Percentiles rank a stretch among this genome's conserved stretches.
phyloP scores from a whole-genome alignment of 2,797 vertebrate species.

The Sebastes oblongus region DNA sequence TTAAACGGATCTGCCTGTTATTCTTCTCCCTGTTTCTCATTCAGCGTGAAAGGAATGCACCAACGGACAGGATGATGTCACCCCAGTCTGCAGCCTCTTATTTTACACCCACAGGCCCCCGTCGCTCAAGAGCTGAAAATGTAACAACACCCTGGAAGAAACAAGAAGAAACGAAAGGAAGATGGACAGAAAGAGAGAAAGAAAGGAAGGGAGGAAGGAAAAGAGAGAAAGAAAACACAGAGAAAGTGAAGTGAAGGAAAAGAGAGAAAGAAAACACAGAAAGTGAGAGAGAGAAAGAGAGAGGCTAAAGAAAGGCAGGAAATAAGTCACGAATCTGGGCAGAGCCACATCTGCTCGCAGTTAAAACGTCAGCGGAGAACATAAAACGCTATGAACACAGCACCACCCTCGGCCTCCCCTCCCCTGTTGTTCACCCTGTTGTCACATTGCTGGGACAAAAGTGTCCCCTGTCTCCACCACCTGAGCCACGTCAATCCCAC shows the following conservation, averaged over 20 bases:
- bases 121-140: constrained; percentile 41
- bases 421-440: constrained; percentile 23
- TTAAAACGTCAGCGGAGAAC: constrained; percentile 71
- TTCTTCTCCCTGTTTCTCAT: constrained; percentile 56
- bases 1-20: constrained; percentile 26
- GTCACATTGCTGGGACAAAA: constrained; percentile 42
- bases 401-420: constrained; percentile 29
- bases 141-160: constrained; percentile 16
- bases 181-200: background rate
- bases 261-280: background rate
- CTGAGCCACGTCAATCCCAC: constrained; percentile 17
- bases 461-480: constrained; percentile 38
- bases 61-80: constrained; percentile 73
- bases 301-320: constrained; percentile 59
- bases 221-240: background rate
- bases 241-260: constrained; percentile 5
- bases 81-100: constrained; percentile 53
- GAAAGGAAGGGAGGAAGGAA: background rate
- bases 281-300: background rate
- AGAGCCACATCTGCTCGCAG: constrained; percentile 75
- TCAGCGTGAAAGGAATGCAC: constrained; percentile 73
- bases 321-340: constrained; percentile 66
- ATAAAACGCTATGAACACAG: constrained; percentile 60
- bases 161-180: background rate
- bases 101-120: constrained; percentile 47